phyloP scores from a whole-genome alignment of 2,888 invertebrate genomes.

The Eulithis testata region DNA sequence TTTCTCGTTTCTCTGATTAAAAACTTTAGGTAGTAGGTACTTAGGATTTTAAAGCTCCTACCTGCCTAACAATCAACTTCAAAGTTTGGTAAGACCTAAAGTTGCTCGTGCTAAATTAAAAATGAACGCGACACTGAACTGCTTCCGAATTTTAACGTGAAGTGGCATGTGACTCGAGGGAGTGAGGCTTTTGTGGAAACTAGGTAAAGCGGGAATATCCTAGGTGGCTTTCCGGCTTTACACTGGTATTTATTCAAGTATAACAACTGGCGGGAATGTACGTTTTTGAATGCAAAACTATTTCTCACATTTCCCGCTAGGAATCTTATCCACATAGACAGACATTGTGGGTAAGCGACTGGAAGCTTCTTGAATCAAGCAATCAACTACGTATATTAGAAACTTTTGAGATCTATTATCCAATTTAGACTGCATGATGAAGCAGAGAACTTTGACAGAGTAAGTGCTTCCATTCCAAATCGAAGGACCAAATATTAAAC shows the following conservation, averaged over 20 bases:
- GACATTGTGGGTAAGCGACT: no score
- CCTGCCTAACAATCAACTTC: background rate
- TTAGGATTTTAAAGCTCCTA: background rate
- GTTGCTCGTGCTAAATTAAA: slow-evolving; percentile 22
- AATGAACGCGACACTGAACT: background rate
- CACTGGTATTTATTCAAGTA: slow-evolving; percentile 8
- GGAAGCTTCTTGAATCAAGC: no score
- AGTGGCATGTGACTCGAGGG: slow-evolving; percentile 10
- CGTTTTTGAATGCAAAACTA: slow-evolving; percentile 5
- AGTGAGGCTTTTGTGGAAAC: slow-evolving; percentile 2
- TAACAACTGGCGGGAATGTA: background rate
- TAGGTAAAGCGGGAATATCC: slow-evolving; percentile 4
- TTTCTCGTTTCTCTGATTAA: no score
- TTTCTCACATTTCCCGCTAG: slow-evolving; percentile 1
- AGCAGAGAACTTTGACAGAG: slow-evolving; percentile 8
- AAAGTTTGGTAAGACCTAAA: slow-evolving; percentile 8
- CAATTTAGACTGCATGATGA: no score
- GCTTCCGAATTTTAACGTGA: slow-evolving; percentile 10
- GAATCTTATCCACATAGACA: background rate
- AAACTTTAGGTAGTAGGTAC: background rate
- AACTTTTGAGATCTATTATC: no score
- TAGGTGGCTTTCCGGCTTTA: background rate
- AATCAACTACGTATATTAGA: no score
- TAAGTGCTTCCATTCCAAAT: slow-evolving; percentile 6
- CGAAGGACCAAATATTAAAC: background rate